Evolutionary conservation across 1,140 invertebrate genomes (phyloP), one percentile per base, ranked within the genome.

Genomic region (Sweltsa coloradensis): DNA sequence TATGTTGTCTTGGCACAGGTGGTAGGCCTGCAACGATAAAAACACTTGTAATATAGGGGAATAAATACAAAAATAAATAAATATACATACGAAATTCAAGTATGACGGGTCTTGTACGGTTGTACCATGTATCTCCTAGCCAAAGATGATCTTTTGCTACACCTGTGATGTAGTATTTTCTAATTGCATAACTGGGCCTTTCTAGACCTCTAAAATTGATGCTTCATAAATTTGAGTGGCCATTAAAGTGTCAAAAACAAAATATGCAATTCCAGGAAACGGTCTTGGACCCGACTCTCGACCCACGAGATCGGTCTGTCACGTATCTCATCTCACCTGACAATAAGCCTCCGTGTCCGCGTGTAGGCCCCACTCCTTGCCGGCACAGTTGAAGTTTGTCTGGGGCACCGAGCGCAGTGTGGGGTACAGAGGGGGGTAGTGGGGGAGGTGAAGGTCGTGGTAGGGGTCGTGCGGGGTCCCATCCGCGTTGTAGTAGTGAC

Each of bases 391-490:
- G 52, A 75, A 75, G 13, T 54, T 55, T 0, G 70, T 74, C 3
- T 51, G 53, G 1, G 72, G 71, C 0, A 71, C 61, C 9, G 52
- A 53, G 14, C 56, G 55, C 41, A 67, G 63, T 7, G 70, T 71
- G 0, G 72, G 72, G 51, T 74, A 64, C 1, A 73, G 57, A 0
- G 73, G 71, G 0, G 72, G 71, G 46, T 70, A 51, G 50, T 73
- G 71, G 0, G 67, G 70, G n/a, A 74, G 44, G 51, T 75, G 73
- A 3, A 75, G 58, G 16, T 65, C 59, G 50, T 73, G 72, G 55
- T 74, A 75, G 36, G 66, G 68, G 53, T 75, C 71, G 27, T 66
- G 58, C 0, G 70, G 71, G 11, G 54, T 60, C 2, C 57, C 57
- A 29, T 60, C 57, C 11, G 48, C 51, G 19, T 58, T 58, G 23